phyloP scores from a whole-genome alignment of 2,888 invertebrate genomes.

The Diaprepes abbreviatus region DNA sequence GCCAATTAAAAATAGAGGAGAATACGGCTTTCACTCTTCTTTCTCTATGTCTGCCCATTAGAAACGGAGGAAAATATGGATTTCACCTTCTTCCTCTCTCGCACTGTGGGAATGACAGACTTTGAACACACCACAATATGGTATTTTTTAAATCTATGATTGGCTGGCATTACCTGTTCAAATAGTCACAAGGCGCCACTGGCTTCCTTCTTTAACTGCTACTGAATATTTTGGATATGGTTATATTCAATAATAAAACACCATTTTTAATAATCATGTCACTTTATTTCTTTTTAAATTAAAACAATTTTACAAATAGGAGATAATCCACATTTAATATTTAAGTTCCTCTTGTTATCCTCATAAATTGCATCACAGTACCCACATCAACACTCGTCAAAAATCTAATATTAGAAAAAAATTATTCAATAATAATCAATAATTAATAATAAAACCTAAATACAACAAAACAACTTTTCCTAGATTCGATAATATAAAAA shows the following conservation, averaged over 20 bases:
- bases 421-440: conserved; percentile 29
- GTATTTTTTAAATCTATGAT: too few species aligned
- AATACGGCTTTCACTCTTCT: too few species aligned
- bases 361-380: conserved; percentile 67
- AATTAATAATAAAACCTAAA: conserved; percentile 35
- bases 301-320: conserved; percentile 68
- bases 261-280: conserved; percentile 47
- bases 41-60: too few species aligned
- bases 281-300: conserved; percentile 62
- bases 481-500: conserved; percentile 28
- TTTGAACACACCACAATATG: too few species aligned
- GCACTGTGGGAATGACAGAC: too few species aligned
- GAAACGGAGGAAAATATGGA: too few species aligned
- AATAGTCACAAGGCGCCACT: too few species aligned
- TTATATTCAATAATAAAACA: conserved; percentile 23
- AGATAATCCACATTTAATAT: conserved; percentile 66
- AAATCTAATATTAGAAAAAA: conserved; percentile 12
- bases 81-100: too few species aligned
- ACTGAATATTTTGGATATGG: background rate
- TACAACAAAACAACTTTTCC: conserved; percentile 34
- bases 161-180: too few species aligned
- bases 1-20: too few species aligned
- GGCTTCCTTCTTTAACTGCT: too few species aligned
- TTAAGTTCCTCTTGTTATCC: conserved; percentile 45
- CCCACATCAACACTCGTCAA: conserved; percentile 61